A percentile compares a stretch with the other conserved stretches of the same genome.
These are phyloP conservation scores for Mormyrops boulengeri DNA, from an alignment of 2,797 vertebrate species.

Conservation along the genomic window DNA sequence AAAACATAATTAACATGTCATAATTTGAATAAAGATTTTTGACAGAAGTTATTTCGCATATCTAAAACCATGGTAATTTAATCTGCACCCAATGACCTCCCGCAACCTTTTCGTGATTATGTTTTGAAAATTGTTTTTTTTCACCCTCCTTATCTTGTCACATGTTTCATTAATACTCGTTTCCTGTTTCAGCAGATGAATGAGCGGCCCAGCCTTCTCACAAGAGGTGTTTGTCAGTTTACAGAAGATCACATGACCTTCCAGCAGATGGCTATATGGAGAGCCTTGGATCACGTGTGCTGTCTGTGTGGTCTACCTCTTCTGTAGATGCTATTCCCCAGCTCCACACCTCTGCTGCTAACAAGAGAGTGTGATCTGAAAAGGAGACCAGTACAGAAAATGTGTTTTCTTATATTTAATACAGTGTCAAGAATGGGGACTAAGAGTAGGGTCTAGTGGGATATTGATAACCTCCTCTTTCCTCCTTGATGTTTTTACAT, in stretches of 20 bases:
- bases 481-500: neutral
- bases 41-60: conserved; percentile 98
- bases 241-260: conserved; percentile 68
- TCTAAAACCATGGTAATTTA: conserved; percentile 91
- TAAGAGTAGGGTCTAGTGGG: neutral
- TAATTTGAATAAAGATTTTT: conserved; percentile 96
- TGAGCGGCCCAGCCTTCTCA: conserved; percentile 81
- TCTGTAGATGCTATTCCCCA: conserved; percentile 23
- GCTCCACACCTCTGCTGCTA: neutral
- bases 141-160: conserved; percentile 4
- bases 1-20: conserved; percentile 99
- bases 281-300: conserved; percentile 67
- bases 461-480: neutral
- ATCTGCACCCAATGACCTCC: conserved; percentile 86
- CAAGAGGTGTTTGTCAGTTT: conserved; percentile 73
- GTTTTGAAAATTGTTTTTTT: conserved; percentile 47
- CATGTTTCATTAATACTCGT: conserved; percentile 31
- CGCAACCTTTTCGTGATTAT: conserved; percentile 71
- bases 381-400: neutral
- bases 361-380: conserved; percentile 14
- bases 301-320: conserved; percentile 79
- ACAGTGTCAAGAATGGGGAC: neutral
- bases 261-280: conserved; percentile 84
- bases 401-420: neutral
- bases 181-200: conserved; percentile 78